These are phyloP conservation scores for Gymnogyps californianus DNA, from an alignment of 2,113 vertebrate species.

Conservation along the genomic window DNA sequence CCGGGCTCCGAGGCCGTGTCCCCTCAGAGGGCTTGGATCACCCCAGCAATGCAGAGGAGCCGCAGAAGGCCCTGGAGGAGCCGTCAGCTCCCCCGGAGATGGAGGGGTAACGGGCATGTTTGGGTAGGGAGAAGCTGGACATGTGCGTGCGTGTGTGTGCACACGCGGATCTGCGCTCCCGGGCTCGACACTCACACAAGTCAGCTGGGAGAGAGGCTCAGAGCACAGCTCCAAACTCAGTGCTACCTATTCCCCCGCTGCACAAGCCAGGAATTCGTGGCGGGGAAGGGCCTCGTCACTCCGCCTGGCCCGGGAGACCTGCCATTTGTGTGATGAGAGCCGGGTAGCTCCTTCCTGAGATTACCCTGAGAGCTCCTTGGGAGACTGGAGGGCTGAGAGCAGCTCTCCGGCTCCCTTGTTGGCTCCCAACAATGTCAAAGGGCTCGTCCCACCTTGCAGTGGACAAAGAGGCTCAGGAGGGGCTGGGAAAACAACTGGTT, in stretches of 20 bases:
- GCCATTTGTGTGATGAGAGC: not conserved
- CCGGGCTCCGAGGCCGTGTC: accelerated
- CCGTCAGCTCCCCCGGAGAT: accelerated
- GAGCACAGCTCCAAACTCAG: not conserved
- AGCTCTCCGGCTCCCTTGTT: not conserved
- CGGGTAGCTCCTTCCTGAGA: not conserved
- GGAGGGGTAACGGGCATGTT: not conserved
- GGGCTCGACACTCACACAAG: not conserved
- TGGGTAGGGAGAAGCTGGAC: not conserved
- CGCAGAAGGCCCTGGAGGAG: not conserved
- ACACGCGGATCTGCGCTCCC: not conserved
- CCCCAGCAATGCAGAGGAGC: not conserved
- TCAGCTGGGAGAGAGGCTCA: not conserved
- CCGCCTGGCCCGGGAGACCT: not conserved
- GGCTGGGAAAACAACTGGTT: not conserved
- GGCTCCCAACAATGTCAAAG: accelerated
- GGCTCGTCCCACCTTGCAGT: not conserved
- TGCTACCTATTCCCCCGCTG: accelerated
- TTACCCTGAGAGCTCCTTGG: not conserved
- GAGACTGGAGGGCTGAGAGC: not conserved
- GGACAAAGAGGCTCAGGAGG: not conserved
- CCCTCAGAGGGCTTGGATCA: not conserved
- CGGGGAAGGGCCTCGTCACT: accelerated
- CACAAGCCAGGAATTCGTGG: not conserved
- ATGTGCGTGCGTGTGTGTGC: not conserved